phyloP scores from a whole-genome alignment of 2,888 invertebrate genomes.

The Eristalis intricaria region DNA sequence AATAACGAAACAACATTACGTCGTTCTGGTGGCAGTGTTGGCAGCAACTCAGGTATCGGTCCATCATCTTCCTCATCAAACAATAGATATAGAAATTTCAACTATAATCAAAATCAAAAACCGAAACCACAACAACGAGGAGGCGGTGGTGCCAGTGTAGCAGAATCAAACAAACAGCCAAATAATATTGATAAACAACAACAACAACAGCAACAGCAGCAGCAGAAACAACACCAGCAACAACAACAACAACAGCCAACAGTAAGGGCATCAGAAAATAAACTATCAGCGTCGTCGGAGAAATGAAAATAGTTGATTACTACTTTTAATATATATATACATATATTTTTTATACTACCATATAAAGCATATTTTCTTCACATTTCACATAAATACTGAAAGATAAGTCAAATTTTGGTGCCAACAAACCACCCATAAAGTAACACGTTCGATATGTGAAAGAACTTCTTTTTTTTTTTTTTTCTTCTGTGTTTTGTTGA shows the following conservation, averaged over 20 bases:
- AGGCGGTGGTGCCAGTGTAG: slow-evolving; percentile 17
- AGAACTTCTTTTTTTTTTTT: slow-evolving; percentile 15
- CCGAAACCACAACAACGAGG: slow-evolving; percentile 61
- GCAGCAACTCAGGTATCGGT: slow-evolving; percentile 77
- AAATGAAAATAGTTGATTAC: slow-evolving; percentile 71
- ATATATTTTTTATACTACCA: slow-evolving; percentile 48
- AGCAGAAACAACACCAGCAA: slow-evolving; percentile 29
- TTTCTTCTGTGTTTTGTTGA: background rate
- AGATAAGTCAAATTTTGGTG: slow-evolving; percentile 48
- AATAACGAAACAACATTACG: slow-evolving; percentile 75
- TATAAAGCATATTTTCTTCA: slow-evolving; percentile 43
- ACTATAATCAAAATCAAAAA: slow-evolving; percentile 60
- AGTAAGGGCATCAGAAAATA: slow-evolving; percentile 57
- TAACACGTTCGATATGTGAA: slow-evolving; percentile 46
- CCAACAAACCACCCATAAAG: slow-evolving; percentile 45
- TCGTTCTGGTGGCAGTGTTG: slow-evolving; percentile 76
- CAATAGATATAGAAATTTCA: slow-evolving; percentile 55
- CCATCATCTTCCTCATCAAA: slow-evolving; percentile 72
- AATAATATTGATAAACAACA: slow-evolving; percentile 44
- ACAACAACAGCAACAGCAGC: slow-evolving; percentile 20
- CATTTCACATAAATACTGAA: slow-evolving; percentile 51
- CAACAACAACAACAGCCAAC: slow-evolving; percentile 32
- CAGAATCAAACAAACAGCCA: slow-evolving; percentile 52
- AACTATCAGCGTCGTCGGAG: slow-evolving; percentile 72
- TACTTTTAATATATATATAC: slow-evolving; percentile 47